Base-by-base conservation (phyloP, 2,797 vertebrate species). In the Caiman crocodilus region DNA sequence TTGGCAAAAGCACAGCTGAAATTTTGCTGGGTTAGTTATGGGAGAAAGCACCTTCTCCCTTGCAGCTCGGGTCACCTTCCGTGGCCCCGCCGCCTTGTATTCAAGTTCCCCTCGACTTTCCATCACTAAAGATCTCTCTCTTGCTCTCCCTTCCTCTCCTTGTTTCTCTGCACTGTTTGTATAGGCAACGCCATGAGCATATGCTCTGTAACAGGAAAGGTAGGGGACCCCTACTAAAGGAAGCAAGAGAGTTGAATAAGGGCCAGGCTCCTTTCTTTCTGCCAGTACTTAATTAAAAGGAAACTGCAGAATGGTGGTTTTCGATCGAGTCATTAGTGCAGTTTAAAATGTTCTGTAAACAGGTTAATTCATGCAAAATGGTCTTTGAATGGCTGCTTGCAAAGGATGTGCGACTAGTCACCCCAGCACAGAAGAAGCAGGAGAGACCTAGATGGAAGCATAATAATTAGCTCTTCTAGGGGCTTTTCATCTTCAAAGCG, bases 261-360 rank as follows among this genome's bases (percentile, higher is more conserved):
- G 85, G 90, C 30, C 30, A 23, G 2, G 78, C 88, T 96, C 78
- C 26, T 85, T 82, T 94, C 88, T 84, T 79, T 85, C 89, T 83
- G 84, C 90, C 91, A 96, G 94, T 55, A 23, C n/a, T 50, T 79
- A 87, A 93, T 96, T 95, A 95, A 94, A 88, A 96, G 90, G 69
- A 96, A 95, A 94, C 59, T 79, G 25, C 82, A 28, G 56, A 80
- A 59, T 0, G 13, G 90, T 69, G 82, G 14, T 69, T 79, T 82
- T 87, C 78, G 60, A 55, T 64, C 21, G 28, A 65, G 59, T 92
- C 92, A 82, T 95, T 87, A 80, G 87, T 92, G 91, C 90, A 94
- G 89, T 92, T 94, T 92, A 78, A 73, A 84, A 57, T 97, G 95
- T 92, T 97, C 95, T 92, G 96, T 91, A 97, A 97, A 96, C 93